Conservation (phyloP, 2,888 invertebrate genomes). For the Tromatobia lineatoria region DNA sequence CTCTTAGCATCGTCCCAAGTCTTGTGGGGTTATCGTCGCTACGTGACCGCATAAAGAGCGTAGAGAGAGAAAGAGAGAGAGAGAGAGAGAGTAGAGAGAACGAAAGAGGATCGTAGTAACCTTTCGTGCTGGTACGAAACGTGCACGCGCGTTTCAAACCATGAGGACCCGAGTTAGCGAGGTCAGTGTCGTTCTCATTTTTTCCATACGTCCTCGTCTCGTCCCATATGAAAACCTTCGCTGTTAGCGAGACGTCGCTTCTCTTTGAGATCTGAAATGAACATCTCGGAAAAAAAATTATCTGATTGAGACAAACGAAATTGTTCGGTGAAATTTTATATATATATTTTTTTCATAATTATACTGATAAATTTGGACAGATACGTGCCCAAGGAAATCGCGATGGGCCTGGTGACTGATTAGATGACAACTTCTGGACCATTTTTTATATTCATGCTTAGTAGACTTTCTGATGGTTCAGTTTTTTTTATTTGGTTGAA, state of each 20-base stretch:
- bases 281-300: conserved; percentile 16
- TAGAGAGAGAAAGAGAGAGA: conserved; percentile 10
- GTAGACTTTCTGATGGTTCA: too few relatives aligned
- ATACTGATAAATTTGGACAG: too few relatives aligned
- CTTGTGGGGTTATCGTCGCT: conserved; percentile 69
- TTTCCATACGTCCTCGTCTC: conserved; percentile 36
- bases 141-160: conserved; percentile 77
- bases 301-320: not conserved
- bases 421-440: too few relatives aligned
- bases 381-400: not conserved
- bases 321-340: not conserved
- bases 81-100: not conserved
- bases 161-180: conserved; percentile 82
- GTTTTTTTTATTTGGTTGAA: too few relatives aligned
- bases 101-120: conserved; percentile 49
- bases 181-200: conserved; percentile 78
- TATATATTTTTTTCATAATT: not conserved
- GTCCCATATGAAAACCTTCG: conserved; percentile 25
- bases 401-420: not conserved
- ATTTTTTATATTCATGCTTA: too few relatives aligned
- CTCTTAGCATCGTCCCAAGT: conserved; percentile 47
- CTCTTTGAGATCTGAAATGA: conserved; percentile 17
- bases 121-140: conserved; percentile 44
- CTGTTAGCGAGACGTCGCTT: not conserved
- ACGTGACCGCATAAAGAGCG: conserved; percentile 71